A percentile compares a stretch with the other conserved stretches of the same genome.
Evolutionary conservation across 2,113 vertebrate species (phyloP).

Genomic region (Cnemophilus loriae): DNA sequence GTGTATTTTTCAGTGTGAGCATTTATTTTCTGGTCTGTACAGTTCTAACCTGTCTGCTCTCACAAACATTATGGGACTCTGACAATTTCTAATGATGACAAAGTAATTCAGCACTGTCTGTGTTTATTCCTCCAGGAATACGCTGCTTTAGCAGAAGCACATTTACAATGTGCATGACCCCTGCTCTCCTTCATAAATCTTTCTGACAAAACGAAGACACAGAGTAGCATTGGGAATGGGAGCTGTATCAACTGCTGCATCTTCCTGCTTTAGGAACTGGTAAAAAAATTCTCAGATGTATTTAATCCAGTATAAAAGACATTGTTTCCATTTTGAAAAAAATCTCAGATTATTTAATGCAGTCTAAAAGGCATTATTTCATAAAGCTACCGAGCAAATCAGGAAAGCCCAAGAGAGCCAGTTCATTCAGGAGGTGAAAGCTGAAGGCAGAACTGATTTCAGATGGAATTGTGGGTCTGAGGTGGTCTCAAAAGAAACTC

Average conservation of each 20-base stretch:
- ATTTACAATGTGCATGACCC: not conserved
- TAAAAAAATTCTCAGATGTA: not conserved
- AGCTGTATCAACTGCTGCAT: not conserved
- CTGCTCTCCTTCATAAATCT: constrained; percentile 5
- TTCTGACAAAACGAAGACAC: not conserved
- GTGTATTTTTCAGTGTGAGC: constrained; percentile 12
- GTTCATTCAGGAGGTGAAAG: not conserved
- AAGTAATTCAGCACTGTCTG: constrained; percentile 55
- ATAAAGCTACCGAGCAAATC: not conserved
- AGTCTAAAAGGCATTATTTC: not conserved
- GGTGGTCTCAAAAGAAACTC: not conserved
- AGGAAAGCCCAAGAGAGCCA: not conserved
- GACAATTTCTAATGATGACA: constrained; percentile 37
- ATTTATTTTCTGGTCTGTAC: constrained; percentile 25
- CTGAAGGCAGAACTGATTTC: not conserved
- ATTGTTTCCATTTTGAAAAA: not conserved
- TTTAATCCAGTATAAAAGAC: not conserved
- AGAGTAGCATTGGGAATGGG: not conserved
- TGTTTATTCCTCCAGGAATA: constrained; percentile 41
- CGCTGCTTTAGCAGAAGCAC: not conserved
- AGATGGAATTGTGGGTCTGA: not conserved
- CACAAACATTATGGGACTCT: not conserved
- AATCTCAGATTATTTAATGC: not conserved
- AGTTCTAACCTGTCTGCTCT: constrained; percentile 34
- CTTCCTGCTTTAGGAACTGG: not conserved